Evolutionary conservation across 2,797 vertebrate genomes (phyloP), one percentile per base, ranked within the genome.

Genomic region (Ara ararauna): DNA sequence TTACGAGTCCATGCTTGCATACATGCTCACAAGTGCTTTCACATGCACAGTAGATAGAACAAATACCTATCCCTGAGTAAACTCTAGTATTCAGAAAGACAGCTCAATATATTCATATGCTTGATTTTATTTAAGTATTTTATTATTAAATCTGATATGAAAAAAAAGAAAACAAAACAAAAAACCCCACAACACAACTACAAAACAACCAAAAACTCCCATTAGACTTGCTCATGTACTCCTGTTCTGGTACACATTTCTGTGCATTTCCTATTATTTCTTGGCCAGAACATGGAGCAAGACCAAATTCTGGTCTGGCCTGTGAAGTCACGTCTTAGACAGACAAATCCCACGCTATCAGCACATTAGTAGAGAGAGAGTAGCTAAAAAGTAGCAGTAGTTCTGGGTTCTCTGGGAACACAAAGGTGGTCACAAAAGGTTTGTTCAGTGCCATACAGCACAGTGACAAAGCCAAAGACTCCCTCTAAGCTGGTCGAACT

Each of bases 101-200:
- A 91, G 48, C 32, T 45, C 13, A 68, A 47, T 51, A 74, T 68
- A 79, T 29, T 36, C 5, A 61, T 24, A 64, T 22, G 29, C 17
- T 70, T 48, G 7, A 79, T 58, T 93, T 66, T 66, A 83, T 38
- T 87, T 50, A 54, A 56, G 18, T 53, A 70, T 67, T 84, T 67
- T 32, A 87, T 84, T 88, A 91, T 42, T 65, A 75, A 78, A 72
- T 5, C 40, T 90, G 74, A 11, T 36, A 48, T 13, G 21, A 7
- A 91, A 86, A 76, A 82, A 56, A 42, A 5, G 42, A 11, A 30
- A 48, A 5, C 1, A 3, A n/a, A 9, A 34, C 20, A 27, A 36
- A 30, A 67, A 53, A 2, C 0, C 0, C 12, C 1, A 9, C 22
- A 77, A 36, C 30, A 74, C 38, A 84, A 36, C 21, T 27, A 65